A percentile compares a stretch with the other conserved stretches of the same genome.
Conservation (phyloP, 2,888 invertebrate species). For the Hipparchia semele region DNA sequence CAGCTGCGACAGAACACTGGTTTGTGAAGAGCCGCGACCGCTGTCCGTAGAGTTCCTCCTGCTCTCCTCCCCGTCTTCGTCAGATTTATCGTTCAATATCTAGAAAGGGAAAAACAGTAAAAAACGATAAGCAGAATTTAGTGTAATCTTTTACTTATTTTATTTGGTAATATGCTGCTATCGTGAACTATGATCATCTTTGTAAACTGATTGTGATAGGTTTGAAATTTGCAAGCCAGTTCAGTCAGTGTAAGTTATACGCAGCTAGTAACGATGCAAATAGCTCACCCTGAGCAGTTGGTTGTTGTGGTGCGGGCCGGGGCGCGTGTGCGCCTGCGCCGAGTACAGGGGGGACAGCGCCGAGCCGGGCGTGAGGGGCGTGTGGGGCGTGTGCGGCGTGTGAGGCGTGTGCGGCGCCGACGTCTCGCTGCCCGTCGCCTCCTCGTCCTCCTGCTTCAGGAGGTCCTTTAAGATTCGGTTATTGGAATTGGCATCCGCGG, state of each 20-base stretch:
- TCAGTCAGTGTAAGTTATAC: background rate
- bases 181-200: too few species aligned
- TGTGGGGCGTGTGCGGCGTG: conserved; percentile 61
- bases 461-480: conserved; percentile 73
- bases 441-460: conserved; percentile 76
- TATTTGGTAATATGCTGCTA: too few species aligned
- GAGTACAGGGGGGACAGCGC: conserved; percentile 49
- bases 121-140: background rate
- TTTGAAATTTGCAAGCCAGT: too few species aligned
- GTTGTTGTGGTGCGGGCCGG: conserved; percentile 47
- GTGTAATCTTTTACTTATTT: too few species aligned
- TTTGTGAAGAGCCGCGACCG: conserved; percentile 61
- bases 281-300: conserved; percentile 59
- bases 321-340: conserved; percentile 45
- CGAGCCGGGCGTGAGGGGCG: conserved; percentile 55
- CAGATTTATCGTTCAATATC: conserved; percentile 92
- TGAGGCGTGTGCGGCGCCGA: conserved; percentile 74
- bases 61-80: conserved; percentile 88
- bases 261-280: background rate
- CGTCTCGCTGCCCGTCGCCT: conserved; percentile 68
- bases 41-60: conserved; percentile 66
- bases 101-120: conserved; percentile 56
- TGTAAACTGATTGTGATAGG: too few species aligned
- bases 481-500: conserved; percentile 59
- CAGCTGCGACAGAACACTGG: conserved; percentile 82